phyloP scores from a whole-genome alignment of 2,888 invertebrate genomes.

The Brachypalpus laphriformis region DNA sequence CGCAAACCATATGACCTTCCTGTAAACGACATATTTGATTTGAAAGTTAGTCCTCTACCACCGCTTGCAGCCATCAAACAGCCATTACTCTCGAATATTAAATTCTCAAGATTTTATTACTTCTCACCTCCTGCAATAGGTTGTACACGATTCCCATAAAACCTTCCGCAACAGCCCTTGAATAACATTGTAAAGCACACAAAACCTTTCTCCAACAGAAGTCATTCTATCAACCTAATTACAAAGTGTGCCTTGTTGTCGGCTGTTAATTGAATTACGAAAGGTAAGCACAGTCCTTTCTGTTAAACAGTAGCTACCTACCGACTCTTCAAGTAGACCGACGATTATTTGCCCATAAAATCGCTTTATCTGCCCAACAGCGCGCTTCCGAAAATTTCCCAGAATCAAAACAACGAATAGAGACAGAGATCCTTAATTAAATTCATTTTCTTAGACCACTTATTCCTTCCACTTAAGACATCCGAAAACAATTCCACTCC shows the following conservation, averaged over 20 bases:
- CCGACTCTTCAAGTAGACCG: background rate
- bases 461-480: conserved; percentile 23
- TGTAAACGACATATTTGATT: too few species aligned
- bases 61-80: background rate
- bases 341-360: background rate
- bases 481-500: conserved; percentile 17
- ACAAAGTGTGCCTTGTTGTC: background rate
- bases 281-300: background rate
- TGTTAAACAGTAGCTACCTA: background rate
- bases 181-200: too few species aligned
- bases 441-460: conserved; percentile 13
- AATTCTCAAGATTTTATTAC: too few species aligned
- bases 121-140: too few species aligned
- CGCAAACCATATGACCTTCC: too few species aligned
- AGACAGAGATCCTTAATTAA: conserved; percentile 16
- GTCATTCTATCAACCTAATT: background rate
- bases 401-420: background rate
- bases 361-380: background rate
- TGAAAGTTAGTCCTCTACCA: too few species aligned
- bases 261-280: background rate
- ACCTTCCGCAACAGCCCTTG: too few species aligned
- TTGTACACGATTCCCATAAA: too few species aligned
- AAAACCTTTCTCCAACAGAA: background rate
- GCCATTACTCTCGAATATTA: too few species aligned
- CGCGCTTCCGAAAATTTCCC: background rate